Percentiles rank a stretch among this genome's conserved stretches.
These are phyloP conservation scores for Ichneumon xanthorius DNA, from an alignment of 2,888 invertebrate species.

Conservation along the genomic window DNA sequence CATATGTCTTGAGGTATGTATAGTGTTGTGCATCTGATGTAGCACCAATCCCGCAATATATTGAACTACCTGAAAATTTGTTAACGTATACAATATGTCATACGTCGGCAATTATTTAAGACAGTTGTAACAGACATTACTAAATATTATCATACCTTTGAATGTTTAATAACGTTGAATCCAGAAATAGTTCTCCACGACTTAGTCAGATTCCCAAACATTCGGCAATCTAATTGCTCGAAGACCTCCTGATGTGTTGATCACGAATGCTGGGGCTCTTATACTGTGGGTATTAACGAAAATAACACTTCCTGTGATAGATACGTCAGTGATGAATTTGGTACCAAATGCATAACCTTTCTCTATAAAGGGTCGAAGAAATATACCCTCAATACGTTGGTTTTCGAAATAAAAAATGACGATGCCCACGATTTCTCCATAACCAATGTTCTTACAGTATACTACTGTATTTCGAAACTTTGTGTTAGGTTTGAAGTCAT, in stretches of 20 bases:
- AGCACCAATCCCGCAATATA: no score
- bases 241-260: slow-evolving; percentile 9
- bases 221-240: slow-evolving; percentile 12
- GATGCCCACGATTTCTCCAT: slow-evolving; percentile 24
- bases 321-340: background rate
- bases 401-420: background rate
- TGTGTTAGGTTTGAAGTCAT: background rate
- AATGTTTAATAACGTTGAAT: no score
- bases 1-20: no score
- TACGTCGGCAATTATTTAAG: no score
- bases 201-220: slow-evolving; percentile 11
- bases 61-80: no score
- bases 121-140: no score
- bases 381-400: background rate
- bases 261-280: background rate
- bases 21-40: no score
- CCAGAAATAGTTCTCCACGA: no score
- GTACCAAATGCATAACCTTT: slow-evolving; percentile 2
- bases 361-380: background rate
- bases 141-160: no score
- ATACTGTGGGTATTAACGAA: background rate
- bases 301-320: background rate
- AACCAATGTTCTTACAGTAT: slow-evolving; percentile 19
- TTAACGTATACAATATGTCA: no score
- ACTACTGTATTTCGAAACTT: slow-evolving; percentile 21